Percentiles rank a stretch among this genome's conserved stretches.
Evolutionary conservation across 2,113 vertebrate species (phyloP).

Genomic region (Panthera tigris): DNA sequence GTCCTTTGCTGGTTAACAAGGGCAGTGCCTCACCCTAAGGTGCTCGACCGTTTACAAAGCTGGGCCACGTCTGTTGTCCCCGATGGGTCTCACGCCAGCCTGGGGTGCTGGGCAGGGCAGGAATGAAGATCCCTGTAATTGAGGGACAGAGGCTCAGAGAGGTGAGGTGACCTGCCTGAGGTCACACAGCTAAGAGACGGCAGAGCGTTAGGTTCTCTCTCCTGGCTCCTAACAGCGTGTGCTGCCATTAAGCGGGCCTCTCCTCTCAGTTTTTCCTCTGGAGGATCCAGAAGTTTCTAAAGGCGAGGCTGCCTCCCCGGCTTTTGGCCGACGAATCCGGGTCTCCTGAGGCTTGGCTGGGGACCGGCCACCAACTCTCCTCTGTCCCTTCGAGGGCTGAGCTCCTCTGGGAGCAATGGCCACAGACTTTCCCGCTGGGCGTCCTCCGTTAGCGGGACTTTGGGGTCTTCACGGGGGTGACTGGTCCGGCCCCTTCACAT

Average conservation of each 20-base stretch:
- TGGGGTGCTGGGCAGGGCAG: background rate
- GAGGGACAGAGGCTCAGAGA: background rate
- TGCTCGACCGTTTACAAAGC: background rate
- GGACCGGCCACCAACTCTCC: background rate
- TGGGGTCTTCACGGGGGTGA: background rate
- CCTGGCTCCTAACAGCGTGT: background rate
- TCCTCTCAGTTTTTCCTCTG: background rate
- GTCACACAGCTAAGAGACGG: background rate
- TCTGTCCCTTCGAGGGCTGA: background rate
- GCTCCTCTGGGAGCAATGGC: too few relatives aligned
- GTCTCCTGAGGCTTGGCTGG: background rate
- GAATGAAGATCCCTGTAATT: background rate
- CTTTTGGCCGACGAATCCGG: background rate
- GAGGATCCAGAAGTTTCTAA: background rate
- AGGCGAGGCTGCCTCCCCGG: too few relatives aligned
- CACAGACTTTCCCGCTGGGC: background rate
- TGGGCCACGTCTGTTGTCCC: fast-evolving
- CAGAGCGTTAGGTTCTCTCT: background rate
- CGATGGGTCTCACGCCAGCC: background rate
- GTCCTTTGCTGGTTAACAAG: background rate
- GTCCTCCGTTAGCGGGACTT: background rate
- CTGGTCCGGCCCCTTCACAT: too few relatives aligned
- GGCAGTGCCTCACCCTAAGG: background rate
- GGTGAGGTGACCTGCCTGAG: background rate
- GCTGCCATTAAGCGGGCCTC: too few relatives aligned